phyloP scores from a whole-genome alignment of 2,113 vertebrate genomes.

The Mormyrus lacerda region DNA sequence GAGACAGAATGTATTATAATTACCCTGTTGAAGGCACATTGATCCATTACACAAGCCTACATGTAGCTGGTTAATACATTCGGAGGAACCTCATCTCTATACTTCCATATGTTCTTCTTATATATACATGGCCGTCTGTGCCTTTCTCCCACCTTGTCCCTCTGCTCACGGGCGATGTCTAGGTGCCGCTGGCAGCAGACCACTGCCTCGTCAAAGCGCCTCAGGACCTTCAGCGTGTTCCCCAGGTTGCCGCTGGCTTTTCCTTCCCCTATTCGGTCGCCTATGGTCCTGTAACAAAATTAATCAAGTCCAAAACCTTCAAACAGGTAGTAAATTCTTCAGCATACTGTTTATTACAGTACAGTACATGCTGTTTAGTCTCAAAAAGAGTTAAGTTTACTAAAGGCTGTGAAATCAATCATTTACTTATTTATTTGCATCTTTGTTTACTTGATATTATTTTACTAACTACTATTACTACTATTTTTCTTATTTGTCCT shows the following conservation, averaged over 20 bases:
- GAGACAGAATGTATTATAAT: too few species aligned
- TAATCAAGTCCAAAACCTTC: neutral
- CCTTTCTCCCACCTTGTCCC: slow-evolving; percentile 75
- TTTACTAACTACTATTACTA: neutral
- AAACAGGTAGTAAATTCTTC: neutral
- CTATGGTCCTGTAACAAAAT: slow-evolving; percentile 72
- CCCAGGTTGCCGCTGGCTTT: slow-evolving; percentile 96
- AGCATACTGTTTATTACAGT: too few species aligned
- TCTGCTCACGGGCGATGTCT: slow-evolving; percentile 89
- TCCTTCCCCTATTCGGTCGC: slow-evolving; percentile 88
- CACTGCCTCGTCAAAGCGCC: slow-evolving; percentile 83
- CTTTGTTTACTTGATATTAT: neutral
- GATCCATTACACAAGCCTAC: neutral
- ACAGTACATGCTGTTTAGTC: neutral
- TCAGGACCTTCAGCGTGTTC: slow-evolving; percentile 88
- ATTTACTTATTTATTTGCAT: neutral
- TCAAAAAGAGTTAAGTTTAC: neutral
- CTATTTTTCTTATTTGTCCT: too few species aligned
- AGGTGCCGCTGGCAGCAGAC: slow-evolving; percentile 92
- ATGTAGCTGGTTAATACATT: neutral
- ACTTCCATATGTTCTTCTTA: neutral
- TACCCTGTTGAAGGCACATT: neutral
- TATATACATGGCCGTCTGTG: neutral
- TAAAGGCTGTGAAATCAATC: neutral
- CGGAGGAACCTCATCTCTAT: neutral